Evolutionary conservation across 2,113 vertebrate species (phyloP).

Genomic region (Ceratotherium simum): DNA sequence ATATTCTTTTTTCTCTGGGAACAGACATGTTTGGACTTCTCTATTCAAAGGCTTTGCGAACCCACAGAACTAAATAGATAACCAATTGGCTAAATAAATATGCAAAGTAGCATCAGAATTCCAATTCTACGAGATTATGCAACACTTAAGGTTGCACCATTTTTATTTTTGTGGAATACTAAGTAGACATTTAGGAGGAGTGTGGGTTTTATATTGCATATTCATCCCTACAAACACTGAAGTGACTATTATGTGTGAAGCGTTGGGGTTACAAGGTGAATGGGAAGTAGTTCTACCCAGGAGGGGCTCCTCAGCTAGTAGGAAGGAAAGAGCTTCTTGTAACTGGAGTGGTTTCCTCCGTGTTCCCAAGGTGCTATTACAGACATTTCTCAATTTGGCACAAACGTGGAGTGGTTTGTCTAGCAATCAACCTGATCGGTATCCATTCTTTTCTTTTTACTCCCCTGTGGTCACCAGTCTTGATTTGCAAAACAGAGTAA

Average conservation of each 20-base stretch:
- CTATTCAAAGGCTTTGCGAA: background rate
- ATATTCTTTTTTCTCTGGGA: background rate
- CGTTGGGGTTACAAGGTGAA: background rate
- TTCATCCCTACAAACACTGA: background rate
- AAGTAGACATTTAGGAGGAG: background rate
- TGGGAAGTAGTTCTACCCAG: background rate
- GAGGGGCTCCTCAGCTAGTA: fast-evolving
- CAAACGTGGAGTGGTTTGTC: background rate
- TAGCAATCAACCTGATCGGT: background rate
- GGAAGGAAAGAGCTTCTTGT: background rate
- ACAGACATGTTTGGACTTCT: background rate
- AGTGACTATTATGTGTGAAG: background rate
- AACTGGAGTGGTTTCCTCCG: background rate
- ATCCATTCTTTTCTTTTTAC: background rate
- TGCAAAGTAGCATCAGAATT: background rate
- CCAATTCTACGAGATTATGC: background rate
- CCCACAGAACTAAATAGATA: background rate
- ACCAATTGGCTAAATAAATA: background rate
- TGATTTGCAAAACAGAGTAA: background rate
- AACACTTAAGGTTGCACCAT: background rate
- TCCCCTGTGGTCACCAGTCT: background rate
- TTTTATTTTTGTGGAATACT: background rate
- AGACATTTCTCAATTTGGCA: background rate
- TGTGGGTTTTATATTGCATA: background rate
- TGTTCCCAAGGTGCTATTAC: background rate